Evolutionary conservation across 1,140 invertebrate genomes (phyloP).

Genomic region (Lerema accius): DNA sequence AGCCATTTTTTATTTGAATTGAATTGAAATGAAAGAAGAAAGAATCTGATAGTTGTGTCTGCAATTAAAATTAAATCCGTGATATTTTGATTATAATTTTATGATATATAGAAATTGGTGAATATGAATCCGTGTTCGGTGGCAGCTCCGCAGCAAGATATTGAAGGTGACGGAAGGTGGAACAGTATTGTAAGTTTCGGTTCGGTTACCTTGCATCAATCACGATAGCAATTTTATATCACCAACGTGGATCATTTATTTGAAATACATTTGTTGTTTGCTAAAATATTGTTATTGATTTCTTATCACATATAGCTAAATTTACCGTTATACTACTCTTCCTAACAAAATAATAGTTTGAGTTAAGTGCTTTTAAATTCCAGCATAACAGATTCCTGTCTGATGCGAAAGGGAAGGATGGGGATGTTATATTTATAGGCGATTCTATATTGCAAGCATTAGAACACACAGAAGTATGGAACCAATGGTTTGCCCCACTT

Average conservation of each 20-base stretch:
- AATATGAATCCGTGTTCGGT: conserved; percentile 85
- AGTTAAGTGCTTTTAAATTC: conserved; percentile 51
- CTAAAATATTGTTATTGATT: too few relatives aligned
- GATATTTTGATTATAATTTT: conserved; percentile 30
- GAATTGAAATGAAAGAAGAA: conserved; percentile 14
- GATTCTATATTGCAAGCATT: conserved; percentile 93
- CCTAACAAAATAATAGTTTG: conserved; percentile 8
- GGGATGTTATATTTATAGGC: conserved; percentile 95
- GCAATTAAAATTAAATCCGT: conserved; percentile 29
- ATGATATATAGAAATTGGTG: conserved; percentile 34
- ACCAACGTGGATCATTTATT: conserved; percentile 30
- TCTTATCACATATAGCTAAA: too few relatives aligned
- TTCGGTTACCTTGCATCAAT: conserved; percentile 6
- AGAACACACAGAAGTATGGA: conserved; percentile 92
- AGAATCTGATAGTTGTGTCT: conserved; percentile 22
- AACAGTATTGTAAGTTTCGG: conserved; percentile 84
- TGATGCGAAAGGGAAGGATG: conserved; percentile 93
- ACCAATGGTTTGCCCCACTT: conserved; percentile 92
- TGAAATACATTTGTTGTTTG: conserved; percentile 1
- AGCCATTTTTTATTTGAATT: conserved; percentile 35
- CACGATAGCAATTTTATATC: conserved; percentile 1
- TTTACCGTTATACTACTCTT: conserved; percentile 5
- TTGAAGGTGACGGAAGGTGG: conserved; percentile 87
- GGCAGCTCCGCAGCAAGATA: conserved; percentile 84
- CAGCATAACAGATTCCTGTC: conserved; percentile 92